Evolutionary conservation across 2,797 vertebrate genomes (phyloP).

Genomic region (Vespertilio murinus): DNA sequence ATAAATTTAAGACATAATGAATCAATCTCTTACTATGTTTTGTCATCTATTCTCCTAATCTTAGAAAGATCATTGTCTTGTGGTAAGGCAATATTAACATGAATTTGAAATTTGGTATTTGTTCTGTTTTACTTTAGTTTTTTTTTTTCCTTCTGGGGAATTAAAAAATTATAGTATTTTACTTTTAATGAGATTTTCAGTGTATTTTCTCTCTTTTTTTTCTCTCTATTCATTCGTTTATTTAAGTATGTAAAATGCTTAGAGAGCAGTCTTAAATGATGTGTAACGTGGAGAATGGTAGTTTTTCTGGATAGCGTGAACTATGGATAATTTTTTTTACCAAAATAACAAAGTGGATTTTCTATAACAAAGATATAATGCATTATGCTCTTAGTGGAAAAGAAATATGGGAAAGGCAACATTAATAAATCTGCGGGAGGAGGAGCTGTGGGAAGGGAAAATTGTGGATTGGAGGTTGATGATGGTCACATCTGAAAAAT

Average conservation of each 20-base stretch:
- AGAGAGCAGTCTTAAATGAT: background rate
- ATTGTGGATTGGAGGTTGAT: background rate
- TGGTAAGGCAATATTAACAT: background rate
- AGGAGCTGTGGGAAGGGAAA: background rate
- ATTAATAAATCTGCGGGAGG: background rate
- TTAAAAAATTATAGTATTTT: background rate
- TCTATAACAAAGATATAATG: background rate
- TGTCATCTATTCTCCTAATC: background rate
- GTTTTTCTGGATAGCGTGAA: background rate
- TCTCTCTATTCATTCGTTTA: background rate
- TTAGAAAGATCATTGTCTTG: background rate
- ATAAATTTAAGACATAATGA: background rate
- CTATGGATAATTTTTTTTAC: constrained; percentile 11
- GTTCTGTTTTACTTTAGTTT: background rate
- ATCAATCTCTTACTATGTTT: background rate
- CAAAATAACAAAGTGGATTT: background rate
- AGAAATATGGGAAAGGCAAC: background rate
- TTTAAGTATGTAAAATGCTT: background rate
- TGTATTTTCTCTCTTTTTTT: background rate
- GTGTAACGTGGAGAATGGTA: background rate
- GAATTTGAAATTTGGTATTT: background rate
- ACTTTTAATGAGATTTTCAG: background rate
- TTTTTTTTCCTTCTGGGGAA: background rate
- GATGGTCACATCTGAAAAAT: background rate
- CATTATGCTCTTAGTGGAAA: background rate